Conservation (phyloP, 2,797 vertebrate species). For the Xyrichtys novacula region DNA sequence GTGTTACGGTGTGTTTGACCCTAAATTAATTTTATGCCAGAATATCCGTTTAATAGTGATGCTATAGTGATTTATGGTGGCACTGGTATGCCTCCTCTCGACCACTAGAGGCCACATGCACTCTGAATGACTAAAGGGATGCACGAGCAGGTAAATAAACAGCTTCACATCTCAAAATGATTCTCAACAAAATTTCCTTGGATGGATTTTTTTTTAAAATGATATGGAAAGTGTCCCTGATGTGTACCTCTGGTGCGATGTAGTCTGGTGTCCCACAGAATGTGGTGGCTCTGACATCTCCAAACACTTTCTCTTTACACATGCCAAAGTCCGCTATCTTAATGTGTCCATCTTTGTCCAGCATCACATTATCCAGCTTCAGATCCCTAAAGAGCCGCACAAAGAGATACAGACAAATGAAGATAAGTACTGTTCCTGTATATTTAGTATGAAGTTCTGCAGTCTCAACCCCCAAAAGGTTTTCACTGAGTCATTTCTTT, state of each 20-base stretch:
- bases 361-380: constrained; percentile 98
- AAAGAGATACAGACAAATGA: not conserved
- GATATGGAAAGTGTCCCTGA: not conserved
- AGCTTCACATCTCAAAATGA: not conserved
- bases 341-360: constrained; percentile 94
- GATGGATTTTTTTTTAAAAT: not conserved
- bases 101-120: constrained; percentile 12
- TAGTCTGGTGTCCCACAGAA: constrained; percentile 99
- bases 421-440: not conserved
- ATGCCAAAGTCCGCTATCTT: constrained; percentile 99
- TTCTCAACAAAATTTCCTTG: not conserved
- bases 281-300: constrained; percentile 90
- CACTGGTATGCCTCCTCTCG: not conserved
- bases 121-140: not conserved
- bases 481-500: not conserved
- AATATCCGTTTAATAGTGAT: too few relatives aligned
- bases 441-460: constrained; percentile 4
- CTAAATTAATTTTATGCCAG: too few relatives aligned
- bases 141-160: not conserved
- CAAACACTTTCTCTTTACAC: constrained; percentile 94
- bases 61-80: not conserved
- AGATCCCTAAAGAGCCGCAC: constrained; percentile 87
- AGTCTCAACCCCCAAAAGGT: not conserved
- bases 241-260: constrained; percentile 94
- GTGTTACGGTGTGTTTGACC: too few relatives aligned